Conservation (phyloP, 2,797 vertebrate genomes). For the Halcyon chelicuti region DNA sequence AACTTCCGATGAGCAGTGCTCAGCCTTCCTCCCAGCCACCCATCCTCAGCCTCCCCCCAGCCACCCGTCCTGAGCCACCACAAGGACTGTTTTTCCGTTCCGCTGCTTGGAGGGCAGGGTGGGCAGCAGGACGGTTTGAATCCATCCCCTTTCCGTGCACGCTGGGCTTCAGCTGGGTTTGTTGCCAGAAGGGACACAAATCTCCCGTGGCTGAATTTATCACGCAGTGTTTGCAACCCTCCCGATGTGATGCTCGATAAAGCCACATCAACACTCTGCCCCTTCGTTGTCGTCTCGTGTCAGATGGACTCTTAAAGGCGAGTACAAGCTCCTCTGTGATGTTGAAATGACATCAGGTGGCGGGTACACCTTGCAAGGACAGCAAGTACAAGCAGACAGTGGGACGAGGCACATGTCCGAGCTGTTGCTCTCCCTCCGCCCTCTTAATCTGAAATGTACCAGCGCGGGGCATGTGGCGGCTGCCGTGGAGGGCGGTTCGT, state of each 20-base stretch:
- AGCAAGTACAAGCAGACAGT: no score
- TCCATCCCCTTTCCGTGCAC: neutral
- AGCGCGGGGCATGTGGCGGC: neutral
- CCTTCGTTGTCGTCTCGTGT: rapidly evolving
- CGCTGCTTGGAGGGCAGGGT: neutral
- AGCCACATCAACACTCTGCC: rapidly evolving
- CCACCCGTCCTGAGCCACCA: neutral
- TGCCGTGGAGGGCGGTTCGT: neutral
- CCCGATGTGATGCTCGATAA: no score
- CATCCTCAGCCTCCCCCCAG: neutral
- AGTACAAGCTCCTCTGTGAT: rapidly evolving
- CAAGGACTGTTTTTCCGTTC: neutral
- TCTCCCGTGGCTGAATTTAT: neutral
- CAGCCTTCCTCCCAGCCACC: neutral
- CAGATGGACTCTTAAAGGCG: neutral
- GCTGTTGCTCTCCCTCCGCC: neutral
- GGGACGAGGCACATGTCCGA: rapidly evolving
- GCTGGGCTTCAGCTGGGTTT: neutral
- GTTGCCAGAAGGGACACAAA: no score
- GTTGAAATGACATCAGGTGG: neutral
- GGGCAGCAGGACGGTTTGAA: neutral
- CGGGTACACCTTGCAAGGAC: no score
- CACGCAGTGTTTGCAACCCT: neutral
- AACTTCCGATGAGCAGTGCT: neutral
- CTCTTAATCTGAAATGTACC: neutral